Evolutionary conservation across 64 coral and sea anemone genomes (phyloP), one percentile per base, ranked within the genome.

Genomic region (Trachythela sp.): DNA sequence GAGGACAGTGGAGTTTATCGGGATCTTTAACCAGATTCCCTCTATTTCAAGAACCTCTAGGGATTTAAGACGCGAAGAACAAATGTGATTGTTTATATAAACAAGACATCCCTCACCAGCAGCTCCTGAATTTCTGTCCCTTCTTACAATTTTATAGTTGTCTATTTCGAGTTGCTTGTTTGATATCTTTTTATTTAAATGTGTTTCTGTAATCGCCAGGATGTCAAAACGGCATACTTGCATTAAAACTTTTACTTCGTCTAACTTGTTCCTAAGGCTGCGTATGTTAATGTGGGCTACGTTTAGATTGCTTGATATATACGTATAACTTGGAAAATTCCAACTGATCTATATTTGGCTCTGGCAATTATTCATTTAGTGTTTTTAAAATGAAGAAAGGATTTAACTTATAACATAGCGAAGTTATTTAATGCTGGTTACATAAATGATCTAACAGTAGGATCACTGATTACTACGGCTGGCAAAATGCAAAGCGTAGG

Each of bases 61-160:
- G 18, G 86, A 88, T 68, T 70, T 68, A 26, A 70, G 36, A 36
- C 37, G 35, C 22, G 86, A 37, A 32, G 13, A 91, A 41, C 89
- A 85, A 43, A 86, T 67, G 33, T 71, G 33, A 20, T 48, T 67
- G 18, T 26, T 39, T 9, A 91, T 67, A 35, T 86, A 85, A 26
- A 91, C 58, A 9, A 85, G 59, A 85, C 90, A 91, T 8, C 85
- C 90, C 38, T 84, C 84, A 35, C 85, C 85, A 75, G 8, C 40
- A 18, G 84, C 37, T 30, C 68, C 84, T 33, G 68, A 39, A 41
- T 87, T 83, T 83, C 90, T 87, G 50, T 92, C 85, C 37, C 72
- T 88, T 32, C 91, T 83, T 11, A 92, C 52, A 37, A 87, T 88
- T 72, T 92, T 92, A 84, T 88, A 92, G 38, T 92, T 64, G 27